Base-by-base conservation (phyloP, 2,113 vertebrate species). In the Etia nguti region DNA sequence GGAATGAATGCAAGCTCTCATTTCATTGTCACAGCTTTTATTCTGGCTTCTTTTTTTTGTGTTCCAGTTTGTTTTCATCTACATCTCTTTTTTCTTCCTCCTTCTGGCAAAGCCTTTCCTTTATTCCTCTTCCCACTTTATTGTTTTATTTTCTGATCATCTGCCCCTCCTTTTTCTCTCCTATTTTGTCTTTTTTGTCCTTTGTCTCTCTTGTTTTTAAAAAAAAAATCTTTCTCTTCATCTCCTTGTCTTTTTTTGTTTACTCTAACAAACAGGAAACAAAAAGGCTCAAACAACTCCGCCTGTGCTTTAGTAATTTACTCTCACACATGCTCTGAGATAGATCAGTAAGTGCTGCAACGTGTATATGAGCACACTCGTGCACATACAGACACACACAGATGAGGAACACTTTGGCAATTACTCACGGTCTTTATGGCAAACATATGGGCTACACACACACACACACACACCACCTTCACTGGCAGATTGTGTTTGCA, bases 371-470 rank as follows among this genome's bases (percentile, higher is more conserved):
- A 59, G 24, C 79, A 81, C 79, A 81, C 38, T 24, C 6, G 24
- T 15, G 59, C 31, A 80, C 65, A 65, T n/a, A 41, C 34, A 82
- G 16, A 24, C 41, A 90, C 43, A 77, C 70, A 31, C 26, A n/a
- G 43, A 48, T 12, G 43, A 75, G 70, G 43, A 80, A 12, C 84
- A 88, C 82, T 86, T 87, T 84, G 65, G 65, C 87, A 81, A 90
- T 90, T 86, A 89, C 85, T 92, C 88, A 88, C 0, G 4, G 10
- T 60, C 83, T 94, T 94, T 91, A 90, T 92, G 70, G 75, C 85
- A 88, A 92, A 89, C 91, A 92, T 90, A 92, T 55, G 70, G 43
- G 70, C 52, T 24, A 20, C 18, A 24, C 22, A 55, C n/a, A 48
- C 43, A 31, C 22, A 54, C 68, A 52, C 38, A 54, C 62, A 60